Evolutionary conservation across 2,888 invertebrate genomes (phyloP), one percentile per base, ranked within the genome.

Genomic region (Dryocosmus kuriphilus): DNA sequence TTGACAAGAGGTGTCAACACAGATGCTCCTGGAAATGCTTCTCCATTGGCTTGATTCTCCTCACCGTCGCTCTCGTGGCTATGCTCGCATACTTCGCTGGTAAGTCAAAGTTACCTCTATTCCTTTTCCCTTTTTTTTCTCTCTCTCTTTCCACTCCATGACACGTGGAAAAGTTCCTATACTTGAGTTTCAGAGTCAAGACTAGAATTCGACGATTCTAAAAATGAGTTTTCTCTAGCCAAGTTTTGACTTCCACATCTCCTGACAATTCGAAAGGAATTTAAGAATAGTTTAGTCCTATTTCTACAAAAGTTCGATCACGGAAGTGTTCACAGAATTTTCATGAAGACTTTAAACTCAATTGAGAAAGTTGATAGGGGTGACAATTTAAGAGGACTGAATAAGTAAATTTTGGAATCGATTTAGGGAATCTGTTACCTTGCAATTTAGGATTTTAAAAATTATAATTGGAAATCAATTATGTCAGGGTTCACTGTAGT

Each of bases 1-100:
- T 97, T 94, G 97, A 97, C 93, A 98, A 98, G 93, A 95, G 97
- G 87, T 97, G 97, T 93, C 97, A 96, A 92, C 97, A 97, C 92
- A 95, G 97, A 87, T 98, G 98, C 94, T 97, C 98, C 91, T 98
- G 98, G 98, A 97, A 98, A 93, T 98, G 98, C 92, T 96, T 97
- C 92, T 97, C 97, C 92, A 97, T 98, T 92, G 95, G 96, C 89
- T 96, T 98, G 93, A 97, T 98, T 92, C 94, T 98, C 91, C 94
- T 98, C 89, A 95, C 96, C 90, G 96, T 98, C 90, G 96, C 96
- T 89, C 94, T 98, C 90, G 96, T 97, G 89, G 98, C 98, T 86
- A 97, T 98, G 95, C 95, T 98, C 92, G 97, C 97, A 88, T 98
- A 98, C 93, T 97, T 98, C 93, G 97, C 97, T 94, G 97, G 98